These are phyloP conservation scores for Mesorhabditis spiculigera DNA, from an alignment of 2,888 invertebrate species.

Conservation along the genomic window DNA sequence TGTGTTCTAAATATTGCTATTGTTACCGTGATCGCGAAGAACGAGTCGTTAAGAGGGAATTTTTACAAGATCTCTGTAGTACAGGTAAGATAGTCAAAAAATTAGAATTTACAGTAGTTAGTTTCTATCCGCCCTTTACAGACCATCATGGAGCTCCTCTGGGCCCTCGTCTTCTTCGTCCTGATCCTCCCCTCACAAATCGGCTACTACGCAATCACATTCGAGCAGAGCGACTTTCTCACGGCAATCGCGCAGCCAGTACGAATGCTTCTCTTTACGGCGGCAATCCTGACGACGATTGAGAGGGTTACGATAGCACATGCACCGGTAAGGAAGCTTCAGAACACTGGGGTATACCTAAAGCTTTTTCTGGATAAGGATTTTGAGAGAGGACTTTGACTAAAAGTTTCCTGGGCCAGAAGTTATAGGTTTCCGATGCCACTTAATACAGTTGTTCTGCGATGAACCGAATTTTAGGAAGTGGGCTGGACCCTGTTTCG, in stretches of 20 bases:
- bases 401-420: neutral
- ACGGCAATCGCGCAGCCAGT: neutral
- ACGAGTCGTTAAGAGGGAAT: neutral
- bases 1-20: neutral
- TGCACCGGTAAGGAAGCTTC: neutral
- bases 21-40: neutral
- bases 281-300: neutral
- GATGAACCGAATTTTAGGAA: no score
- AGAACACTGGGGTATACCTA: neutral
- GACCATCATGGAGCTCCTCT: neutral
- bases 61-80: neutral
- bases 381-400: neutral
- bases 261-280: neutral
- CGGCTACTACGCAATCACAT: neutral
- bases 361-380: neutral
- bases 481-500: neutral
- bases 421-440: no score
- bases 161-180: constrained; percentile 1
- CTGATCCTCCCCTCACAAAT: neutral
- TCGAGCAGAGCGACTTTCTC: neutral
- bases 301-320: neutral
- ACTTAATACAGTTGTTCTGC: neutral
- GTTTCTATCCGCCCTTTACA: no score
- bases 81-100: neutral
- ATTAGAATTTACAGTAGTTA: no score